Base-by-base conservation (phyloP, 2,113 vertebrate genomes). In the Pionites leucogaster region DNA sequence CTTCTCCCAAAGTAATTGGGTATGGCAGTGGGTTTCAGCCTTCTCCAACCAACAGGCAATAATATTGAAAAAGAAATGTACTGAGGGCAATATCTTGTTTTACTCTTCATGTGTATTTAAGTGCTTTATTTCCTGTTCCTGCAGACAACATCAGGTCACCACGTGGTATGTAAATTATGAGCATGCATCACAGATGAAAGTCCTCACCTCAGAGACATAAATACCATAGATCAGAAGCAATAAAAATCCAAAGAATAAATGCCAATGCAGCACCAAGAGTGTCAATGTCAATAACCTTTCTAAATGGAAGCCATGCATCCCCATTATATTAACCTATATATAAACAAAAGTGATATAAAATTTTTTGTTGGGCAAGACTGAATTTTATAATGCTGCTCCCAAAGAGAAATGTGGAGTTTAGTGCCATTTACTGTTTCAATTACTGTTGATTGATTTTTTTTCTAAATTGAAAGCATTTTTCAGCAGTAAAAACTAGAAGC, bases 221-320 rank as follows among this genome's bases (percentile, higher is more conserved):
- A 96, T 91, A 84, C 53, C 76, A 94, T 42, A 92, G 65, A 88
- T 82, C 93, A 85, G 77, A 87, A 92, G 93, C 79, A 92, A 93
- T 90, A 94, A 92, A 93, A 96, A 82, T 69, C 68, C 65, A 39
- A 97, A 92, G 67, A 95, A 93, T 81, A 95, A 95, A 93, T 95
- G 60, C 63, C 92, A 97, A 47, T 74, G 68, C 78, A 94, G 82
- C 70, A 96, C 59, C 55, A 59, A 79, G 35, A 78, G 55, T 52
- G 68, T 88, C 93, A 95, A 78, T 82, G 68, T 87, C 93, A 94
- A 75, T 79, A 96, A 95, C 90, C 77, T 94, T 96, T 95, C 69
- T 90, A 76, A 95, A 63, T 1, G 0, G 78, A 96, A 86, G 64
- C 37, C 44, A 31, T 88, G 22, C 39, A 53, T 79, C 52, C 35